Base-by-base conservation (phyloP, 2,797 vertebrate genomes). In the Hemitrygon akajei region DNA sequence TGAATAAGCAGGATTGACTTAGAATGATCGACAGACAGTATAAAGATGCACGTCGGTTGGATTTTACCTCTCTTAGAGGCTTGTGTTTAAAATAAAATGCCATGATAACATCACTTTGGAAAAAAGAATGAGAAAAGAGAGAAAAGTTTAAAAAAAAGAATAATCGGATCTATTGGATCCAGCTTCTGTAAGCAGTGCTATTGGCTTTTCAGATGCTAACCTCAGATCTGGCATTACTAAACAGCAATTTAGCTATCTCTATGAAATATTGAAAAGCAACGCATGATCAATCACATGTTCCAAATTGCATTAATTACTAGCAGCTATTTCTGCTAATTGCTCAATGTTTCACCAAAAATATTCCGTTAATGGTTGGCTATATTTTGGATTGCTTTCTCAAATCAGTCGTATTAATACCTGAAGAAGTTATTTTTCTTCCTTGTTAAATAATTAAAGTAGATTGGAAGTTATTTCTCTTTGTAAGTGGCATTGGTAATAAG, bases 321-420 rank as follows among this genome's bases (percentile, higher is more conserved):
- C 30, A 16, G 58, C 14, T 63, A 87, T 87, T 69, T 34, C n/a
- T 69, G 7, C 86, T 66, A 69, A 89, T 66, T 89, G 60, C n/a
- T 66, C 60, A 66, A 34, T n/a, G 58, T 14, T 89, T 89, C 18
- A 22, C 30, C 60, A 66, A 69, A 66, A 89, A 66, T 66, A 63
- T 87, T 66, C 60, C 60, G 89, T 7, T 66, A 89, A 89, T 89
- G 63, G 86, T 34, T 66, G 86, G n/a, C 60, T 20, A 89, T 66
- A n/a, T n/a, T 37, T 89, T 89, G 30, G 86, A 89, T 37, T 89
- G 18, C 30, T 66, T 63, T 66, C 27, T 87, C 60, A n/a, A 60
- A 63, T 63, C 40, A 56, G 86, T 89, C 86, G 89, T 10, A n/a
- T 69, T 60, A 89, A 37, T n/a, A 66, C 30, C 22, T 16, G 60